Conservation (phyloP, 2,888 invertebrate genomes). For the Allolobophora icterica region DNA sequence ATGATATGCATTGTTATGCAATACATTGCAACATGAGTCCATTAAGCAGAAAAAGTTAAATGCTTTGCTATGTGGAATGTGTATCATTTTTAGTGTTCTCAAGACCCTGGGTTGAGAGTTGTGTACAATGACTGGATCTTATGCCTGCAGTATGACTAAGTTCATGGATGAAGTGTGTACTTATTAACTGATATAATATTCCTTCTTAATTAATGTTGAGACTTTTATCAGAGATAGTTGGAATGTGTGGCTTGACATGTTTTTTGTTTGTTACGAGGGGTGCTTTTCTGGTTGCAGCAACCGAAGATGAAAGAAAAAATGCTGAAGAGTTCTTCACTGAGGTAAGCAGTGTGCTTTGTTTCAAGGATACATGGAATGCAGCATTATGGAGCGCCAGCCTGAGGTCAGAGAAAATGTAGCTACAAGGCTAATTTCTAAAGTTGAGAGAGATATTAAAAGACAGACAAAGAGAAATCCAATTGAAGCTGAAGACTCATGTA, state of each 20-base stretch:
- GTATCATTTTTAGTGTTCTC: background rate
- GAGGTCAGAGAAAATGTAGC: background rate
- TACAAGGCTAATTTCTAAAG: background rate
- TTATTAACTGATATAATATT: background rate
- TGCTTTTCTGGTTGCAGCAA: background rate
- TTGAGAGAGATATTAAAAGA: background rate
- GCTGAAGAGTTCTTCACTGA: conserved; percentile 80
- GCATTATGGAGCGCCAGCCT: background rate
- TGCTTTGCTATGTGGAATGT: too few relatives aligned
- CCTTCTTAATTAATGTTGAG: background rate
- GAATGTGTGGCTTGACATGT: background rate
- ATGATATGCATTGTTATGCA: too few relatives aligned
- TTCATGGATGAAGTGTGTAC: background rate
- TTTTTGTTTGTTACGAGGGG: background rate
- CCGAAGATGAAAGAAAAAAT: conserved; percentile 70
- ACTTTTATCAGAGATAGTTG: background rate
- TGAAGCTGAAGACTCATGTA: background rate
- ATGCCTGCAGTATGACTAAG: background rate
- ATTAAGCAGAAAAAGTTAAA: too few relatives aligned
- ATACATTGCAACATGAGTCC: too few relatives aligned
- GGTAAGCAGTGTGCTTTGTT: conserved; percentile 57
- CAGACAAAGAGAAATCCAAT: background rate
- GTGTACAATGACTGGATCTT: background rate
- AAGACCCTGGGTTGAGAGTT: background rate
- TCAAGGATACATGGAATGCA: background rate